Evolutionary conservation across 1,140 invertebrate species (phyloP).

Genomic region (Drosophila littoralis): DNA sequence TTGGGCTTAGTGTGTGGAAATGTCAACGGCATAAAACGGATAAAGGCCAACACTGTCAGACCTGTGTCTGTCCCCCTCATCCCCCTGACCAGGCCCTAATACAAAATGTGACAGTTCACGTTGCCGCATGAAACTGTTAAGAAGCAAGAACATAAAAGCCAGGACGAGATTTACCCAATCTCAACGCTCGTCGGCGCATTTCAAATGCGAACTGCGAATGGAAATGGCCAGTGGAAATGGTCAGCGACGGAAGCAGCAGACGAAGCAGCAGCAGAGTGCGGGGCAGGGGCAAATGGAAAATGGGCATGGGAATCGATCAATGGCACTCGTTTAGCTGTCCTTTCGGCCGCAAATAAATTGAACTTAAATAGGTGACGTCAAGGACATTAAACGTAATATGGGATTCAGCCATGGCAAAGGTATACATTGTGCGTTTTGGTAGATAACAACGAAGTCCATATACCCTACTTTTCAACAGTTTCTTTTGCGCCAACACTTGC

Average conservation of each 20-base stretch:
- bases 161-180: conserved; percentile 72
- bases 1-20: conserved; percentile 71
- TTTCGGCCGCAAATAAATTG: conserved; percentile 75
- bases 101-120: conserved; percentile 77
- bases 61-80: background rate
- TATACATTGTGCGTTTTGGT: background rate
- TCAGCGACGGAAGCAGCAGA: background rate
- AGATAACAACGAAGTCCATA: background rate
- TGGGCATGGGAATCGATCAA: conserved; percentile 69
- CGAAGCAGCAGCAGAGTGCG: background rate
- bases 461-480: conserved; percentile 2
- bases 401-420: conserved; percentile 22
- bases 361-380: conserved; percentile 80
- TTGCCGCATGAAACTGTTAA: conserved; percentile 58
- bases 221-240: conserved; percentile 16
- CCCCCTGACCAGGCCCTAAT: background rate
- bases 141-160: conserved; percentile 62
- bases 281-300: background rate
- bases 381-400: conserved; percentile 73
- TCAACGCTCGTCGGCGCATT: conserved; percentile 51
- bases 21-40: conserved; percentile 75
- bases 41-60: conserved; percentile 50
- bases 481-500: too few species aligned
- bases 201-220: conserved; percentile 35
- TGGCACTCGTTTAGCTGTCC: conserved; percentile 64